Base-by-base conservation (phyloP, 2,888 invertebrate species). In the Leptothorax acervorum region DNA sequence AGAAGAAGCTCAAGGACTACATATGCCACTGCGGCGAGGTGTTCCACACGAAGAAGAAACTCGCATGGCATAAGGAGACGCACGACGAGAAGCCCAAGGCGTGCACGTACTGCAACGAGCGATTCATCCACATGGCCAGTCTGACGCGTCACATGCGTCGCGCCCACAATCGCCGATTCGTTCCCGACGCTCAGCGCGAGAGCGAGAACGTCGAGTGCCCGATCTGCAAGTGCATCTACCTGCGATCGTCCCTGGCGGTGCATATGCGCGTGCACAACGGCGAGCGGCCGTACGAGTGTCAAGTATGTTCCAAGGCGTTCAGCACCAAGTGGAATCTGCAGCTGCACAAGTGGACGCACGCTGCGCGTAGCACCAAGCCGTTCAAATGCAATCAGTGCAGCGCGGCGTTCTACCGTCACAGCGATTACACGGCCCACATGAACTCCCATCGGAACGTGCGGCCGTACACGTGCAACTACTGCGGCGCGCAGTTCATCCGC, bases 301-400 rank as follows among this genome's bases (percentile, higher is more conserved):
- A 97, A 78, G 97, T 98, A 79, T 98, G 98, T 95, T 97, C 97
- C 93, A 98, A 98, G 94, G 96, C 97, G 48, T 98, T 98, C 95
- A 97, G 97, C 90, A 98, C 98, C 90, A 98, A 98, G 94, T 98
- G 98, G 97, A 98, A 98, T 95, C 96, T 98, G 75, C 98, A 98
- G 93, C 96, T 98, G 90, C 98, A 98, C 95, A 97, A 97, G 89
- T 98, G 98, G 98, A 98, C 98, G 74, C 98, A 98, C 95, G 97
- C 97, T 82, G 97, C 97, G 75, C 97, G 98, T 86, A 97, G 97
- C 23, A 96, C 97, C 45, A 98, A 98, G 93, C 98, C 98, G 0
- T 98, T 96, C 95, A 98, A 98, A 94, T 98, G 98, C 95, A 96
- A 96, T 87, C 96, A 97, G 90, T 98, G 98, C 95, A 97, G 97